phyloP scores from a whole-genome alignment of 2,113 vertebrate species.

The Oreotragus oreotragus region DNA sequence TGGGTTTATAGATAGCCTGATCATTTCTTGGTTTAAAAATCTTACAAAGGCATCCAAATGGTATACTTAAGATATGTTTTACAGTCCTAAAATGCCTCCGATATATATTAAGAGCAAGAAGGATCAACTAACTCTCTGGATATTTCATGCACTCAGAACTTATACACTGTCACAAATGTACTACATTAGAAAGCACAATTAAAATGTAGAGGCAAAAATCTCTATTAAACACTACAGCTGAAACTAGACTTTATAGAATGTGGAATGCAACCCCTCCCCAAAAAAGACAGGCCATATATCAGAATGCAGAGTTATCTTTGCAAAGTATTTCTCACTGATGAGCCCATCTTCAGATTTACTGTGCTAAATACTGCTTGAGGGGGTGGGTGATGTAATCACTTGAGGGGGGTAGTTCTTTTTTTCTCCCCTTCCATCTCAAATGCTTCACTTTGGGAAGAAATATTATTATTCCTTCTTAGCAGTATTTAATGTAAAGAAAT shows the following conservation, averaged over 20 bases:
- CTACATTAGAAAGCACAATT: neutral
- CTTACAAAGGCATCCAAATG: slow-evolving; percentile 75
- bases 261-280: neutral
- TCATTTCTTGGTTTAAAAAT: slow-evolving; percentile 75
- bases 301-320: slow-evolving; percentile 33
- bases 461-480: slow-evolving; percentile 24
- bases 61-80: slow-evolving; percentile 53
- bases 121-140: neutral
- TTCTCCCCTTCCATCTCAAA: neutral
- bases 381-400: slow-evolving; percentile 38
- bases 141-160: slow-evolving; percentile 1
- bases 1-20: slow-evolving; percentile 74
- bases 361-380: slow-evolving; percentile 46
- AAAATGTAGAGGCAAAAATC: neutral
- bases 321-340: slow-evolving; percentile 37
- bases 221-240: neutral
- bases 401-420: neutral
- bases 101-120: neutral
- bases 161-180: neutral
- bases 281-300: neutral
- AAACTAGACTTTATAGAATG: neutral
- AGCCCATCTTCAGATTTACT: slow-evolving; percentile 34
- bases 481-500: neutral
- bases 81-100: slow-evolving; percentile 20
- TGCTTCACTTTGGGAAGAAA: slow-evolving; percentile 25